A percentile compares a stretch with the other conserved stretches of the same genome.
phyloP scores from a whole-genome alignment of 2,888 invertebrate genomes.

The Lasioglossum marginatum region DNA sequence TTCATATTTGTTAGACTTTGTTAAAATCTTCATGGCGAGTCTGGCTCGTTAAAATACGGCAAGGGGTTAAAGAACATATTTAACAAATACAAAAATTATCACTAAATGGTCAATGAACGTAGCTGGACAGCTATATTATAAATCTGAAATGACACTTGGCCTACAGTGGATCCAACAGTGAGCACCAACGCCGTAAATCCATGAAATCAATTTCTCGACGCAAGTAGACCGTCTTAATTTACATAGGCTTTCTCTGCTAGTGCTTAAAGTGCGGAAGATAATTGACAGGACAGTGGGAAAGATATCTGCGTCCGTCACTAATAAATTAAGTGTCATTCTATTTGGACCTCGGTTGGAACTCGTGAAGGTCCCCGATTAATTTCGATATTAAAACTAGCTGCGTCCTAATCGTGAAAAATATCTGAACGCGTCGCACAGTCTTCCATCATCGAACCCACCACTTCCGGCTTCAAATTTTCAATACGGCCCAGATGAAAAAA shows the following conservation, averaged over 20 bases:
- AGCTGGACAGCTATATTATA: no score
- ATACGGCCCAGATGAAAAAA: background rate
- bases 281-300: slow-evolving; percentile 25
- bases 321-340: slow-evolving; percentile 43
- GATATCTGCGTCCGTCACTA: slow-evolving; percentile 10
- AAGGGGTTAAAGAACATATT: no score
- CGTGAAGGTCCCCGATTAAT: slow-evolving; percentile 48
- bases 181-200: background rate
- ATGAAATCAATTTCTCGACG: slow-evolving; percentile 31
- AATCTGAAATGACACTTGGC: background rate
- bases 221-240: slow-evolving; percentile 16
- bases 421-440: background rate
- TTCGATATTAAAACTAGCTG: slow-evolving; percentile 34
- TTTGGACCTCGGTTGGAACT: slow-evolving; percentile 15
- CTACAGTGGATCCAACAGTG: background rate
- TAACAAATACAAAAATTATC: no score
- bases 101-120: no score
- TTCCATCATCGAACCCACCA: no score
- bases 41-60: no score
- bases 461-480: background rate
- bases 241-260: slow-evolving; percentile 26
- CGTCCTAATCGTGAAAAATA: slow-evolving; percentile 36
- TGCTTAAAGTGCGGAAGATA: slow-evolving; percentile 43
- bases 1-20: no score
- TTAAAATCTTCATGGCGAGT: no score